phyloP scores from a whole-genome alignment of 2,888 invertebrate genomes.

The Euzophera pinguis region DNA sequence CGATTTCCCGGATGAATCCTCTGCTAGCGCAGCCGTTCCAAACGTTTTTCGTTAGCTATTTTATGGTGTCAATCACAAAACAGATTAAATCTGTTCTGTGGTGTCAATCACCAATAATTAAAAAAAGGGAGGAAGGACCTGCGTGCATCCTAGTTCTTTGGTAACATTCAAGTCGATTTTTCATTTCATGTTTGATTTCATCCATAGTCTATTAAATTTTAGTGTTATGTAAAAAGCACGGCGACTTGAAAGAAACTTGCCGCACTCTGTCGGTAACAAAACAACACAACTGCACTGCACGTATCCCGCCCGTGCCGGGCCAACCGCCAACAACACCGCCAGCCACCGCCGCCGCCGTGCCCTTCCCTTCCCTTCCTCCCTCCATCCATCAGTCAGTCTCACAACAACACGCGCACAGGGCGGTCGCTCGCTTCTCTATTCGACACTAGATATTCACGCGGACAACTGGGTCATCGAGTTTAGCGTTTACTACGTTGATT shows the following conservation, averaged over 20 bases:
- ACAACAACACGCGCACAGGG: slow-evolving; percentile 52
- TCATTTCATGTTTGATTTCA: too few species aligned
- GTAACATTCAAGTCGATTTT: too few species aligned
- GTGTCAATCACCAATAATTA: too few species aligned
- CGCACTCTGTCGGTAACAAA: slow-evolving; percentile 13
- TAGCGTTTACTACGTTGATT: slow-evolving; percentile 44
- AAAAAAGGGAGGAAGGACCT: too few species aligned
- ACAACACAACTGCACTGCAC: not conserved
- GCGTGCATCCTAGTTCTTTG: too few species aligned
- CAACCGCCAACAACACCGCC: slow-evolving; percentile 25
- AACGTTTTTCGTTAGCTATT: too few species aligned
- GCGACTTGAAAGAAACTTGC: slow-evolving; percentile 2
- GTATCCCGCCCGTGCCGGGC: slow-evolving; percentile 35
- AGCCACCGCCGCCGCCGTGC: slow-evolving; percentile 28
- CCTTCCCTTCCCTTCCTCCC: slow-evolving; percentile 42
- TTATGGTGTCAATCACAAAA: too few species aligned
- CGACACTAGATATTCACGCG: slow-evolving; percentile 59
- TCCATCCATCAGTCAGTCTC: slow-evolving; percentile 73
- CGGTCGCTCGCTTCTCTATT: slow-evolving; percentile 45
- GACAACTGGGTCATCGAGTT: slow-evolving; percentile 71
- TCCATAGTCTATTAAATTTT: too few species aligned
- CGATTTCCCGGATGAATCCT: too few species aligned
- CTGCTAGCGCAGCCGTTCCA: too few species aligned
- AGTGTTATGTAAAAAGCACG: not conserved
- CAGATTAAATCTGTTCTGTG: too few species aligned